Base-by-base conservation (phyloP, 2,797 vertebrate genomes). In the Mionectes olivaceus region DNA sequence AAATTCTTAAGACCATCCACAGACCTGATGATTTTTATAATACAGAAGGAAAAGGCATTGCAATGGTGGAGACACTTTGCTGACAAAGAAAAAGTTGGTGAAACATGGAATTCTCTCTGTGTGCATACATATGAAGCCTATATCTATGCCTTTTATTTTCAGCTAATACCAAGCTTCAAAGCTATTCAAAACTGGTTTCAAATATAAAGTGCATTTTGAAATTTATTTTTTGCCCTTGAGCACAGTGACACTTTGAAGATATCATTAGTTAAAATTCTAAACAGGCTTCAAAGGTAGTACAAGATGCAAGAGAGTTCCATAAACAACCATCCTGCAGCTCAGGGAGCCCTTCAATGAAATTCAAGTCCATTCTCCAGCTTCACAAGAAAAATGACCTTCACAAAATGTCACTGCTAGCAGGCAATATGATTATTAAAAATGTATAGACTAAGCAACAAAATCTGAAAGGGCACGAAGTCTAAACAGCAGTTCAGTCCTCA, bases 201-300 rank as follows among this genome's bases (percentile, higher is more conserved):
- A 90, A 82, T 63, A 89, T 44, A 87, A 96, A 93, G 78, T 82
- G 71, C 52, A 90, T 92, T 96, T 78, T 93, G 44, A 95, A 70
- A 95, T 90, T 61, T 88, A 87, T 95, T 96, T 92, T 97, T 95
- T 97, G 97, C 93, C 97, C 97, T 98, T 98, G 96, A 98, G 96
- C 95, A 97, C 93, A 98, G 96, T 96, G 97, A 98, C 94, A 98
- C 97, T 98, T 98, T 97, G 98, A 98, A 98, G 91, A 96, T 93
- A 95, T 91, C 85, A 97, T 97, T 97, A 98, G 93, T 79, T 95
- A 97, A 96, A 97, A 97, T 97, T 97, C 98, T 96, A 98, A 98
- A 98, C 83, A 95, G 93, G 80, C 71, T 96, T 97, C 95, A 96
- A 94, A 97, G 96, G 95, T 94, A 96, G 67, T 44, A 77, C 67